Percentiles rank a stretch among this genome's conserved stretches.
Evolutionary conservation across 1,140 invertebrate genomes (phyloP).

Genomic region (Phortica variegata): DNA sequence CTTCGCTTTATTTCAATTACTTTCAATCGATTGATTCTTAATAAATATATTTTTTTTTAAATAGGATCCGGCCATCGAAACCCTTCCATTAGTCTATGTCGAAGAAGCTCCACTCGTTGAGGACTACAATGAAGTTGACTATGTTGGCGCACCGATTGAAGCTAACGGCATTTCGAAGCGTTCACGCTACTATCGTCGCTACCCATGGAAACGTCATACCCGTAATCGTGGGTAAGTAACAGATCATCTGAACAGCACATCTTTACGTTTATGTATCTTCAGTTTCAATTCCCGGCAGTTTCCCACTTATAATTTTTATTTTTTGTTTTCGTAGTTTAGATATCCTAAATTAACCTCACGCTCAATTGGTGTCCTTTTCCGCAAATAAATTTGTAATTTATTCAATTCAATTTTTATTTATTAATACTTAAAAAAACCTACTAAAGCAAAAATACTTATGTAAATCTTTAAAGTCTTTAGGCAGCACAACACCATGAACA

Average conservation of each 20-base stretch:
- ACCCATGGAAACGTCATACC: conserved; percentile 64
- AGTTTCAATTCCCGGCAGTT: too few relatives aligned
- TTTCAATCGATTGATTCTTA: neutral
- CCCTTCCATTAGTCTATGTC: conserved; percentile 58
- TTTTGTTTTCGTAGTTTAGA: too few relatives aligned
- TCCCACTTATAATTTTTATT: too few relatives aligned
- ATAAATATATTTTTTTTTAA: neutral
- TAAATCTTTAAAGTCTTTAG: too few relatives aligned
- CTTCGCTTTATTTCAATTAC: neutral
- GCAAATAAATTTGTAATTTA: too few relatives aligned
- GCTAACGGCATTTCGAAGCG: conserved; percentile 53
- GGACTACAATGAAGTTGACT: conserved; percentile 35
- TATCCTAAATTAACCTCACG: too few relatives aligned
- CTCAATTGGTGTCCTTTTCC: too few relatives aligned
- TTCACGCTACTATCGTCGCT: conserved; percentile 63
- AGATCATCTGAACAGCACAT: neutral
- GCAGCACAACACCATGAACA: too few relatives aligned
- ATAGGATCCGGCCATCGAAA: conserved; percentile 46
- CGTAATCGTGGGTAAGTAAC: conserved; percentile 45
- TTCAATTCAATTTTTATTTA: too few relatives aligned
- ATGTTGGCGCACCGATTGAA: conserved; percentile 14
- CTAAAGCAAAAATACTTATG: too few relatives aligned
- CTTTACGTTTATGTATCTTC: too few relatives aligned
- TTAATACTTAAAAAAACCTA: too few relatives aligned
- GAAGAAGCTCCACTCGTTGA: conserved; percentile 44